Evolutionary conservation across 2,888 invertebrate genomes (phyloP), one percentile per base, ranked within the genome.

Genomic region (Xestia xanthographa): DNA sequence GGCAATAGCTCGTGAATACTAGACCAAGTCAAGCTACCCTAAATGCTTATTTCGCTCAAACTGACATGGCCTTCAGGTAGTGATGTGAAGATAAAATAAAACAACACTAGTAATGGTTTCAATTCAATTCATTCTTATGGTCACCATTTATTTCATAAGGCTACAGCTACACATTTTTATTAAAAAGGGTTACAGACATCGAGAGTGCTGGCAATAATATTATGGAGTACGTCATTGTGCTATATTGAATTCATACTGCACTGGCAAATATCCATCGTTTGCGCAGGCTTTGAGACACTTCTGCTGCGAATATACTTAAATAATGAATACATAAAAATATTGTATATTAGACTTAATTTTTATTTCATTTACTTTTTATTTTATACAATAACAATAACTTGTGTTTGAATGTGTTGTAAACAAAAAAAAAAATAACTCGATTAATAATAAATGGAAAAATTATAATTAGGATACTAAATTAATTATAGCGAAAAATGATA

Each of bases 141-240:
- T 74, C 14, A 65, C 66, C 26, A 60, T 83, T 77, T 78, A 77
- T 78, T 65, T 65, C 14, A 58, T 82, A 77, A 58, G 48, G 11
- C 41, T 82, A 65, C 77, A 5, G 45, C 45, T 48, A 48, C 8
- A 48, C 20, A 50, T 63, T 67, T 48, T 71, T 20, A 38, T 6
- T 81, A 38, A 38, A n/a, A 38, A 53, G n/a, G 34, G 20, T 82
- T 77, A 82, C 76, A 82, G 22, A 77, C 56, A 83, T 77, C 41
- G 65, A 77, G 34, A 77, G 38, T 53, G 34, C 58, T 48, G 9
- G 56, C 22, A 75, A 45, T 9, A 58, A 79, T 22, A 75, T 72
- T 8, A 71, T 38, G 20, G 34, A 45, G 29, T 17, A 75, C 8
- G n/a, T 53, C 62, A 43, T 29, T 43, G 38, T 63, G 45, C 56